Base-by-base conservation (phyloP, 2,888 invertebrate genomes). In the Oligia fasciuncula region DNA sequence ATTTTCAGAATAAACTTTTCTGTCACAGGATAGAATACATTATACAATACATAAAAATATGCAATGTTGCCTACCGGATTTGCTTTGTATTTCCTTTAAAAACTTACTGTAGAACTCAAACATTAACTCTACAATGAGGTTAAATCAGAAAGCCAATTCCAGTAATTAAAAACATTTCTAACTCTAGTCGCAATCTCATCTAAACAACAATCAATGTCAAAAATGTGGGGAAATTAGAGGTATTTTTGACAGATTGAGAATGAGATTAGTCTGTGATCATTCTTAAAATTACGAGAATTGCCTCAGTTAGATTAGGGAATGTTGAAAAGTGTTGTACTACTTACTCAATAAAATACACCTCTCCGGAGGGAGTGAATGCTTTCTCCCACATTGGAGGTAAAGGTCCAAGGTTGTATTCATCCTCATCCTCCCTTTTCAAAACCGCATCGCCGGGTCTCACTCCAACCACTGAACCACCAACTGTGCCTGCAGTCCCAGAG, bases 361-460 rank as follows among this genome's bases (percentile, higher is more conserved):
- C 99, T 90, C 99, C 99, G 83, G 99, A 98, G 87, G 99, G 99
- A 19, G 99, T 99, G 93, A 98, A 99, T 6, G 99, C 99, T 94
- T 99, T 99, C 95, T 99, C 99, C 99, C 99, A 99, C 97, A 99
- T 99, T 8, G 98, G 97, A 78, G 99, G 99, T 87, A 99, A 96
- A 1, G 99, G 99, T 35, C 99, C 99, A 77, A 99, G 96, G 85
- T 98, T 98, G 93, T 98, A 98, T 86, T 98, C 97, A 86, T 98
- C 97, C 81, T 98, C 98, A 91, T 97, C 97, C 90, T 97, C 97
- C 73, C 95, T 93, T 86, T 97, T 97, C 11, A 91, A 93, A 14
- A 92, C 94, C 43, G 93, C 92, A 81, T 96, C 96, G 0, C 95
- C 95, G 67, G 93, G 93, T 87, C 97, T 94, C 0, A 96, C 97